These are phyloP conservation scores for Anastatus disparis DNA, from an alignment of 1,140 invertebrate species.

Conservation along the genomic window DNA sequence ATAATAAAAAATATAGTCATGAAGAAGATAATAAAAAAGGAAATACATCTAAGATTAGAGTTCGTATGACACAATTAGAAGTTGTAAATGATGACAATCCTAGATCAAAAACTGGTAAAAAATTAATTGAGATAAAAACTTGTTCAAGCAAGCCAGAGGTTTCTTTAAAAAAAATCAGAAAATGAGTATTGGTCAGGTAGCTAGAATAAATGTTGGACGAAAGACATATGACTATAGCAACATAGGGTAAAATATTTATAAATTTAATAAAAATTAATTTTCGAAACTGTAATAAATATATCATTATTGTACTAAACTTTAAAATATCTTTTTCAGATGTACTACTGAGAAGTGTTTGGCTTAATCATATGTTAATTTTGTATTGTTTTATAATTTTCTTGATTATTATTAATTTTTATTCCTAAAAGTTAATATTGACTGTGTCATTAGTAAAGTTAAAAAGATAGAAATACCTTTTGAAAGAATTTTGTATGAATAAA, in stretches of 20 bases:
- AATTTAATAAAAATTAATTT: conserved; percentile 17
- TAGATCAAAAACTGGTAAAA: conserved; percentile 82
- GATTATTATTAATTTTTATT: conserved; percentile 8
- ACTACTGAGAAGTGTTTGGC: conserved; percentile 69
- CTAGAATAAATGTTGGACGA: conserved; percentile 92
- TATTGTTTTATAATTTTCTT: conserved; percentile 23
- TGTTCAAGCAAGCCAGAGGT: conserved; percentile 86
- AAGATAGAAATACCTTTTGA: conserved; percentile 20
- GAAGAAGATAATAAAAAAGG: conserved; percentile 69
- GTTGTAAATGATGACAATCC: conserved; percentile 82
- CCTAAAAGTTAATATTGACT: conserved; percentile 9
- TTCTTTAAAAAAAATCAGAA: conserved; percentile 91
- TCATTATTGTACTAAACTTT: no score
- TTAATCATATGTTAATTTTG: conserved; percentile 34
- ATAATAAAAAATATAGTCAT: conserved; percentile 66
- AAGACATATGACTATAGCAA: conserved; percentile 87
- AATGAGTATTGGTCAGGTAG: conserved; percentile 88
- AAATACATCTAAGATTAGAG: conserved; percentile 77
- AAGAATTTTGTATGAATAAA: conserved; percentile 39
- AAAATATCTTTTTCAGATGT: conserved; percentile 71
- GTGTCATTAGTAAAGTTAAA: conserved; percentile 26
- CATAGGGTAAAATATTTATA: conserved; percentile 80
- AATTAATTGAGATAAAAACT: conserved; percentile 78
- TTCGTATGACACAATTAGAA: conserved; percentile 81
- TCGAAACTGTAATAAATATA: no score